A percentile compares a stretch with the other conserved stretches of the same genome.
phyloP scores from a whole-genome alignment of 2,113 vertebrate species.

The Heliornis fulica region DNA sequence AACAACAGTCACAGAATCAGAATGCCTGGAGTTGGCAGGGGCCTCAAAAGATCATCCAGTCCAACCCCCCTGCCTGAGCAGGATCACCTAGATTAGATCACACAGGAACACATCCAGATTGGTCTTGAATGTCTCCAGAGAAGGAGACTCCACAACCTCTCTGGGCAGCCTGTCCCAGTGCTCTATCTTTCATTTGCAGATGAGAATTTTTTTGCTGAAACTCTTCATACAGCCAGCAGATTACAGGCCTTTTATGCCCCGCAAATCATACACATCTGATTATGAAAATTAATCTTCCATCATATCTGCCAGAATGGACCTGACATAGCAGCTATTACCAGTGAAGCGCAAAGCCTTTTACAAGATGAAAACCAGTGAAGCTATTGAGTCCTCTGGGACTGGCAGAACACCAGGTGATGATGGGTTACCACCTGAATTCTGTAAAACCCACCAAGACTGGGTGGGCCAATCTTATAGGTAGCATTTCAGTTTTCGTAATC shows the following conservation, averaged over 20 bases:
- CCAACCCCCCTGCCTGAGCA: too few species aligned
- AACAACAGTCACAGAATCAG: too few species aligned
- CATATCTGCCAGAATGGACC: neutral
- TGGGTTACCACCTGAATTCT: neutral
- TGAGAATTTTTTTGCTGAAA: constrained; percentile 9
- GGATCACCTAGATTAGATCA: too few species aligned
- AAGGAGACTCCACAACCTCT: too few species aligned
- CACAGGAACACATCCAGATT: too few species aligned
- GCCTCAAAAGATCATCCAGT: too few species aligned
- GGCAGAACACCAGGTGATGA: neutral
- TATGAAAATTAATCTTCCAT: constrained; percentile 10
- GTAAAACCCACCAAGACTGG: neutral
- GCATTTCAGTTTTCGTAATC: neutral
- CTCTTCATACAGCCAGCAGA: neutral
- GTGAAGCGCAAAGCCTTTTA: neutral
- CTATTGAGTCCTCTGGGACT: neutral
- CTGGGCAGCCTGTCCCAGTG: too few species aligned
- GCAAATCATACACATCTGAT: neutral
- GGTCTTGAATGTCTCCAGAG: too few species aligned
- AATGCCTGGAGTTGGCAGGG: too few species aligned
- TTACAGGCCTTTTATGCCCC: neutral
- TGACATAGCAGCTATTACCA: constrained; percentile 2
- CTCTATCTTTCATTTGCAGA: neutral
- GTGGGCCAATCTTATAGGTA: neutral
- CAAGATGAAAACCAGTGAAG: neutral